Conservation (phyloP, 2,888 invertebrate genomes). For the Platycheirus albimanus region DNA sequence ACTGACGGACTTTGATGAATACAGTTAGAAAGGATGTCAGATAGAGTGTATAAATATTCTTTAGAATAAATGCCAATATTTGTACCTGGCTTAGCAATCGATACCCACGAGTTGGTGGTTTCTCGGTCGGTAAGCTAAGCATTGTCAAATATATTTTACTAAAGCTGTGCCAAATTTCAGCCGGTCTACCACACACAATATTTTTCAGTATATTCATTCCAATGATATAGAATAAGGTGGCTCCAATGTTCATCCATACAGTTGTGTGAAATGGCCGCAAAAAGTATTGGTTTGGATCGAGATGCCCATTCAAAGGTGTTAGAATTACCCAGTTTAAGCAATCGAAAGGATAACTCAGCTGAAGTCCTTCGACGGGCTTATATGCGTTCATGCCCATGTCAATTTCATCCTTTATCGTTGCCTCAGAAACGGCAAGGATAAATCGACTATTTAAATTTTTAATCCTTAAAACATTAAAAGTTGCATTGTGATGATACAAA, state of each 20-base stretch:
- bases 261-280: constrained; percentile 1
- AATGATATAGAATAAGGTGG: no score
- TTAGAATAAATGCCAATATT: constrained; percentile 19
- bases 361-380: not conserved
- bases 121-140: not conserved
- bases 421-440: no score
- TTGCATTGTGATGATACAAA: no score
- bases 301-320: not conserved
- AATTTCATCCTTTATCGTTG: no score
- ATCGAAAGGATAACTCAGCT: constrained; percentile 1
- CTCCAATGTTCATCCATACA: no score
- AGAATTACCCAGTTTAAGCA: not conserved
- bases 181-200: no score
- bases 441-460: no score
- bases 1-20: constrained; percentile 18
- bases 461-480: no score
- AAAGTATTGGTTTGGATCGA: constrained; percentile 9
- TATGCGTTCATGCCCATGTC: not conserved
- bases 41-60: constrained; percentile 9
- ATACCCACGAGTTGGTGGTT: not conserved
- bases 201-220: no score
- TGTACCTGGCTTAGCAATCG: constrained; percentile 24
- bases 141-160: not conserved
- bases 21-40: constrained; percentile 42
- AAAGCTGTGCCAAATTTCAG: constrained; percentile 14